These are phyloP conservation scores for Prionace glauca DNA, from an alignment of 2,797 vertebrate genomes.

Conservation along the genomic window DNA sequence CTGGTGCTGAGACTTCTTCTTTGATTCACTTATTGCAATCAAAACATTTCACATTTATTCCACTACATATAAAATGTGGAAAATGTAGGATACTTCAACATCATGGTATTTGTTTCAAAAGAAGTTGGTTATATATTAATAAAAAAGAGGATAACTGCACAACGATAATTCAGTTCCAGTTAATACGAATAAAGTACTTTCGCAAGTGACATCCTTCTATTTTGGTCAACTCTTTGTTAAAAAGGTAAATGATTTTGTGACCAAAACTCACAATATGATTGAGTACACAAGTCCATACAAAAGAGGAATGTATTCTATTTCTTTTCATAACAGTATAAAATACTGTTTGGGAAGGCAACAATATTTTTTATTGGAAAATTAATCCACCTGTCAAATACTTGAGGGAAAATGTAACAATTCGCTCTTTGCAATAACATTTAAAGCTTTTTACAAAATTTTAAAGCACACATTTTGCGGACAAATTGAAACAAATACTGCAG, in stretches of 20 bases:
- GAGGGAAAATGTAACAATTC: background rate
- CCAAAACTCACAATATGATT: background rate
- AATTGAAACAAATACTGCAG: background rate
- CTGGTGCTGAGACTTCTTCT: background rate
- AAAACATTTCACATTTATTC: background rate
- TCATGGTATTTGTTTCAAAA: background rate
- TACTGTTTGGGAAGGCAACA: background rate
- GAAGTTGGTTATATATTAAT: background rate
- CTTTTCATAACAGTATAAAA: background rate
- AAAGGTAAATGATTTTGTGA: background rate
- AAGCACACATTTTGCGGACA: background rate
- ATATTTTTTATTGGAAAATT: background rate
- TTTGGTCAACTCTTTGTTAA: background rate
- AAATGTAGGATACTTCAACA: background rate
- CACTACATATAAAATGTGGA: background rate
- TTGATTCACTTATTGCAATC: background rate
- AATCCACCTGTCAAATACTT: background rate
- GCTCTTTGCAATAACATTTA: background rate
- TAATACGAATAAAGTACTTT: background rate
- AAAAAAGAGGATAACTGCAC: background rate
- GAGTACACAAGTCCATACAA: background rate
- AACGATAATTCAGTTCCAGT: background rate
- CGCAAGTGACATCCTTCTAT: background rate
- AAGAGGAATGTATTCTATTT: background rate
- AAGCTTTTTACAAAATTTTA: background rate